A percentile compares a stretch with the other conserved stretches of the same genome.
phyloP scores from a whole-genome alignment of 2,113 vertebrate species.

The Dendropsophus ebraccatus region DNA sequence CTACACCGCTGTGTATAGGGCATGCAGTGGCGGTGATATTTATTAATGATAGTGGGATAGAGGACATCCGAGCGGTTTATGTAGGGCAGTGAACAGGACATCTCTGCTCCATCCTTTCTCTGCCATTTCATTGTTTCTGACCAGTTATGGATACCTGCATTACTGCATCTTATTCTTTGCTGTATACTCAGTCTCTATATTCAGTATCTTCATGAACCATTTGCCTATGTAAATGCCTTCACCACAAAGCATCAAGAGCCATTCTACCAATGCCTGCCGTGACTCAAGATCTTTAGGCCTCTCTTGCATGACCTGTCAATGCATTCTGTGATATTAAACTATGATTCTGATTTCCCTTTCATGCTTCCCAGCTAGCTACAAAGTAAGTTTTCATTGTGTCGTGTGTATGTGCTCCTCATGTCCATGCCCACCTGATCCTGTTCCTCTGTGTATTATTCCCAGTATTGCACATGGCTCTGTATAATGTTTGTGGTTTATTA shows the following conservation, averaged over 20 bases:
- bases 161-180: too few species aligned
- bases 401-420: conserved; percentile 47
- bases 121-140: background rate
- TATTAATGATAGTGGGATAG: background rate
- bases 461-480: background rate
- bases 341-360: conserved; percentile 57
- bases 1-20: background rate
- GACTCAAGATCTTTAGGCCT: background rate
- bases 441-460: background rate
- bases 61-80: too few species aligned
- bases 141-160: background rate
- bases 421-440: conserved; percentile 15
- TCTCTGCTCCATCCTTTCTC: background rate
- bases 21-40: background rate
- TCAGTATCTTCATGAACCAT: background rate
- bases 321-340: conserved; percentile 56
- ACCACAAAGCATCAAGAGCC: conserved; percentile 18
- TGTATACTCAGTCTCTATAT: background rate
- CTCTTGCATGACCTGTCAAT: conserved; percentile 49
- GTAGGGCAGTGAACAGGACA: background rate
- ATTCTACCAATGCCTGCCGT: conserved; percentile 34
- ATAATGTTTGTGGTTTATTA: background rate
- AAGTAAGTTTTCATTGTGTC: conserved; percentile 58
- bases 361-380: conserved; percentile 59
- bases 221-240: background rate